phyloP scores from a whole-genome alignment of 2,113 vertebrate species.

The Entosphenus tridentatus region DNA sequence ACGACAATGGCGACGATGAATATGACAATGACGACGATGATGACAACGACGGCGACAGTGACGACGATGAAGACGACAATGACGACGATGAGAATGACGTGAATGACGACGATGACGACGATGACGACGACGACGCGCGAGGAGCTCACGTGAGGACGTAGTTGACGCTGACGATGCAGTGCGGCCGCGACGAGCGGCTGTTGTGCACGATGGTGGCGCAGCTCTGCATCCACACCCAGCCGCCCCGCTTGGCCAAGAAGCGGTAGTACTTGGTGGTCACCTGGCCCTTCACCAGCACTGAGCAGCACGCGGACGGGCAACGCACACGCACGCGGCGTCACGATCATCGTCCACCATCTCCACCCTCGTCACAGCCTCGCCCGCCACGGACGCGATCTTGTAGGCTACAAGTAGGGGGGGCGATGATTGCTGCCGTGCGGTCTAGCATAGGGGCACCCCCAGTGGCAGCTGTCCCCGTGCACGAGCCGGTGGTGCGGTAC shows the following conservation, averaged over 20 bases:
- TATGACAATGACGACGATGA: constrained; percentile 1
- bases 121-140: too few species aligned
- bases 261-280: constrained; percentile 94
- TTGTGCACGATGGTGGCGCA: constrained; percentile 94
- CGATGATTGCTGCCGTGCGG: too few species aligned
- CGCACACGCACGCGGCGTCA: too few species aligned
- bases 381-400: too few species aligned
- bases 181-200: constrained; percentile 79
- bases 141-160: constrained; percentile 89
- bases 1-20: too few species aligned
- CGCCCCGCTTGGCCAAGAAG: constrained; percentile 74
- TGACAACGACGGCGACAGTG: not conserved
- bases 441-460: not conserved
- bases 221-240: constrained; percentile 98
- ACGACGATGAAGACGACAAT: accelerated
- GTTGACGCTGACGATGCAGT: constrained; percentile 97
- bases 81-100: too few species aligned
- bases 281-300: constrained; percentile 90
- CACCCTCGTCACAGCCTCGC: too few species aligned
- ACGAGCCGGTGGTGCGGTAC: constrained; percentile 12
- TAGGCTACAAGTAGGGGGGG: too few species aligned
- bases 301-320: not conserved
- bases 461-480: not conserved
- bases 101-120: too few species aligned
- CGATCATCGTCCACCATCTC: too few species aligned